Evolutionary conservation across 2,113 vertebrate genomes (phyloP).

Genomic region (Prunella fulvescens): DNA sequence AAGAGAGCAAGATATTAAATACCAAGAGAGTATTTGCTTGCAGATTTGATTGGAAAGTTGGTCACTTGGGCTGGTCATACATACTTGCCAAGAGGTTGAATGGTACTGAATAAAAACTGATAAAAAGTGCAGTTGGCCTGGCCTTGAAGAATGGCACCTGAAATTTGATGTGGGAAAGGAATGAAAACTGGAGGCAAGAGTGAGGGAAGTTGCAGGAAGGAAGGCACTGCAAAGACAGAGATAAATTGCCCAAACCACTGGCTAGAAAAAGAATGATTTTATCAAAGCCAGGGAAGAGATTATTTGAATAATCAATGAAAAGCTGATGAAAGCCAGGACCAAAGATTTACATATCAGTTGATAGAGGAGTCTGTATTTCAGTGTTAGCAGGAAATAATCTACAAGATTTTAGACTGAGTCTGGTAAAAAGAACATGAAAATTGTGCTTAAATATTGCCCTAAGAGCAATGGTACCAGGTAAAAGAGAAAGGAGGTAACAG

Average conservation of each 20-base stretch:
- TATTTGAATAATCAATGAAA: constrained; percentile 9
- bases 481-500: neutral
- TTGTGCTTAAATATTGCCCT: neutral
- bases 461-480: neutral
- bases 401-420: neutral
- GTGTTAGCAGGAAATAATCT: neutral
- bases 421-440: neutral
- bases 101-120: neutral
- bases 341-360: neutral
- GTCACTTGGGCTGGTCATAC: neutral
- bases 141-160: neutral
- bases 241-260: neutral
- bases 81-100: neutral
- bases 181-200: neutral
- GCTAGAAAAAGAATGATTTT: neutral
- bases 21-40: neutral
- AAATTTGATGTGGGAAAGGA: neutral
- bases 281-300: neutral
- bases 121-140: neutral
- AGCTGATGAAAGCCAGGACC: neutral
- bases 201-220: neutral
- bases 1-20: neutral
- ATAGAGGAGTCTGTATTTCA: neutral
- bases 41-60: neutral
- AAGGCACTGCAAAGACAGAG: neutral